A percentile compares a stretch with the other conserved stretches of the same genome.
Conservation (phyloP, 2,797 vertebrate genomes). For the Pangasius djambal region DNA sequence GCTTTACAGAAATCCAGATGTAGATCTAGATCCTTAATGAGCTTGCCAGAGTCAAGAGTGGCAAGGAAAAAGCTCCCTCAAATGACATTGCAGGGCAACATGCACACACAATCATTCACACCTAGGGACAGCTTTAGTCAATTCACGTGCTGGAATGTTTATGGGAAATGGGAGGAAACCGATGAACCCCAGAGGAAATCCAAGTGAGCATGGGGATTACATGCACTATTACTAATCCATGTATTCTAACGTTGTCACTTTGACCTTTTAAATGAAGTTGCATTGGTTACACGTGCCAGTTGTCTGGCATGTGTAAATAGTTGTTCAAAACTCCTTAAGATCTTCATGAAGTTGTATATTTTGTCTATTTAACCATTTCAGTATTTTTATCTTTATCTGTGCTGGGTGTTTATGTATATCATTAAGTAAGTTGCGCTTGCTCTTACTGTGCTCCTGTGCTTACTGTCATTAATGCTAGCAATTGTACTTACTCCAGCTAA, state of each 20-base stretch:
- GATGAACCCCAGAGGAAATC: not conserved
- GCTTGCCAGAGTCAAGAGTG: not conserved
- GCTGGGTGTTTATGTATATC: not conserved
- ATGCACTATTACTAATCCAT: not conserved
- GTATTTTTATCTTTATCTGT: not conserved
- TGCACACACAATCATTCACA: not conserved
- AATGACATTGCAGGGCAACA: not conserved
- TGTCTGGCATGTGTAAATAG: not conserved
- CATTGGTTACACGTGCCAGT: not conserved
- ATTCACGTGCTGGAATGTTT: not conserved
- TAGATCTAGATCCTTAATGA: not conserved
- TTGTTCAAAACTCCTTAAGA: not conserved
- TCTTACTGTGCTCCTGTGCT: not conserved
- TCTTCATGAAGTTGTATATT: not conserved
- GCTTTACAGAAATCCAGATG: not conserved
- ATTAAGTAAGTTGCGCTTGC: not conserved
- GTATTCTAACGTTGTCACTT: not conserved
- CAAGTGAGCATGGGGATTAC: not conserved
- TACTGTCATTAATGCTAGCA: not conserved
- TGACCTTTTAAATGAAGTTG: not conserved
- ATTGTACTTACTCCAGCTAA: not conserved
- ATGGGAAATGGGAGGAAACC: not conserved
- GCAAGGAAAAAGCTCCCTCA: not conserved
- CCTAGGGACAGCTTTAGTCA: not conserved
- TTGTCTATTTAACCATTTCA: not conserved